A percentile compares a stretch with the other conserved stretches of the same genome.
phyloP scores from a whole-genome alignment of 2,888 invertebrate species.

The Dione vanillae region DNA sequence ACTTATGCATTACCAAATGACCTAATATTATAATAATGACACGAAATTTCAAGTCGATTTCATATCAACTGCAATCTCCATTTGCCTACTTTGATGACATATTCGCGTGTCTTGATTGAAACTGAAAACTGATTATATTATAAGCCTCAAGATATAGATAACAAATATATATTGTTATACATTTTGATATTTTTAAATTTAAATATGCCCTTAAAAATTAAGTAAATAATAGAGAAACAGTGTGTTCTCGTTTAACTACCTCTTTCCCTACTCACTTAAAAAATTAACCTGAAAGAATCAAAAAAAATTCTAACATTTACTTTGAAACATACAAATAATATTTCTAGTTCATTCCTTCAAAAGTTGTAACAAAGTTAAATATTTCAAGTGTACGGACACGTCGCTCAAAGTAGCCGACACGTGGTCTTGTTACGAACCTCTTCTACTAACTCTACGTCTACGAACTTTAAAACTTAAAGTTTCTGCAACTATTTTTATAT shows the following conservation, averaged over 20 bases:
- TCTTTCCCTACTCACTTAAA: too few relatives aligned
- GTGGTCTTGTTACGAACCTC: slow-evolving; percentile 1
- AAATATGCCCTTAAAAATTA: too few relatives aligned
- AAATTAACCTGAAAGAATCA: too few relatives aligned
- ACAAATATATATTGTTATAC: background rate
- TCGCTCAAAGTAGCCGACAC: slow-evolving; percentile 9
- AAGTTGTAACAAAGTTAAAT: background rate
- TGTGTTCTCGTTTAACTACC: too few relatives aligned
- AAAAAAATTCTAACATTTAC: too few relatives aligned
- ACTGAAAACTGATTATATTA: background rate
- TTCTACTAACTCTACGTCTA: too few relatives aligned
- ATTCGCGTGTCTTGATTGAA: background rate
- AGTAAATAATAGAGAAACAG: too few relatives aligned
- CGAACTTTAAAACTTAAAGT: too few relatives aligned
- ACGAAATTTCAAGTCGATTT: slow-evolving; percentile 1
- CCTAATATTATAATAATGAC: background rate
- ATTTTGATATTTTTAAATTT: too few relatives aligned
- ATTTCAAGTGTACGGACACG: slow-evolving; percentile 1
- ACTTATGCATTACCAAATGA: background rate
- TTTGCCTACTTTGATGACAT: slow-evolving; percentile 5
- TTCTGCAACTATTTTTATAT: background rate
- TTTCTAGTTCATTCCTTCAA: background rate
- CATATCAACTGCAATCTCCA: background rate
- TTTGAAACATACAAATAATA: background rate
- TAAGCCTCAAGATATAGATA: background rate